Evolutionary conservation across 2,797 vertebrate species (phyloP).

Genomic region (Enteromius afrohamiltoni): DNA sequence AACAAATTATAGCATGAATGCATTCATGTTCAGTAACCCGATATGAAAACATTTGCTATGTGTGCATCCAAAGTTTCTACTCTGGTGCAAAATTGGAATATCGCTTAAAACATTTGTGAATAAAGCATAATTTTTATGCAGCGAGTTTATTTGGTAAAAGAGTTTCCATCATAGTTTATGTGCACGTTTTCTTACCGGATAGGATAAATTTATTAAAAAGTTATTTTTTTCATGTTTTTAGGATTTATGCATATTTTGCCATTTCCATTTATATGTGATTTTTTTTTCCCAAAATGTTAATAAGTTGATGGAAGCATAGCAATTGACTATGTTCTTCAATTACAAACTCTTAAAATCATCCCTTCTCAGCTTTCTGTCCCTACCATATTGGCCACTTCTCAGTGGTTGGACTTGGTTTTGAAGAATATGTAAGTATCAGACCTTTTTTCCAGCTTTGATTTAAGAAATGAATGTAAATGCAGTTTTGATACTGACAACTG

Average conservation of each 20-base stretch:
- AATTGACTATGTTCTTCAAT: not conserved
- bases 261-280: too few species aligned
- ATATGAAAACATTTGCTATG: not conserved
- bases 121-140: too few species aligned
- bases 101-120: not conserved
- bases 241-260: too few species aligned
- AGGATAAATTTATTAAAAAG: too few species aligned
- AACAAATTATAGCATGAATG: not conserved
- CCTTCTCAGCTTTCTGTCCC: slow-evolving; percentile 91
- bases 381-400: slow-evolving; percentile 99
- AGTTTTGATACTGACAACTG: not conserved
- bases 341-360: slow-evolving; percentile 20
- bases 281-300: not conserved
- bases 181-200: too few species aligned
- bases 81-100: not conserved
- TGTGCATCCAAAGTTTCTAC: not conserved
- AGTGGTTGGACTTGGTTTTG: slow-evolving; percentile 95
- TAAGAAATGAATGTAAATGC: not conserved
- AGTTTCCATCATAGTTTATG: too few species aligned
- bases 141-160: too few species aligned
- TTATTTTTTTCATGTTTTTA: too few species aligned
- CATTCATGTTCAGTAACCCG: not conserved
- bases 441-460: not conserved
- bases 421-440: slow-evolving; percentile 90
- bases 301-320: not conserved